These are phyloP conservation scores for Prunella fulvescens DNA, from an alignment of 2,113 vertebrate species.

Conservation along the genomic window DNA sequence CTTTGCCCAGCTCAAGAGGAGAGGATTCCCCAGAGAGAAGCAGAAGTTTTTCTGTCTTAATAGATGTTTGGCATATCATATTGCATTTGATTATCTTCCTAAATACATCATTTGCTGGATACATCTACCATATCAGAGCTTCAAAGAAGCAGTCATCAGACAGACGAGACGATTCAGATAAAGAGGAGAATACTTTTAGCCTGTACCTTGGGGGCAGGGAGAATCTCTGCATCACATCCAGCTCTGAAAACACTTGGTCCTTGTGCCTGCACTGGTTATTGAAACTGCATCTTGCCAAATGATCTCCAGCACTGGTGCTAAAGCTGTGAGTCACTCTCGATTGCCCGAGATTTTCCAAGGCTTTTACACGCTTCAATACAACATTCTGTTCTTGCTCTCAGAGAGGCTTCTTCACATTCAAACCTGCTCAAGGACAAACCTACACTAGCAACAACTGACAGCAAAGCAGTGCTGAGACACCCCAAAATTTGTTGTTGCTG, in stretches of 20 bases:
- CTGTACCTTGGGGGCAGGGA: neutral
- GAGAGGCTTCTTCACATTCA: constrained; percentile 43
- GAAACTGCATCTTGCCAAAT: neutral
- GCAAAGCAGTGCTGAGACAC: neutral
- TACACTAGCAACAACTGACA: neutral
- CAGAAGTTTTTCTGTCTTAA: neutral
- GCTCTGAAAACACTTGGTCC: neutral
- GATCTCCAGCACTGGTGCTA: neutral
- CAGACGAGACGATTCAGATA: neutral
- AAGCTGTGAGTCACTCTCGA: neutral
- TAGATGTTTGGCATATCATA: neutral
- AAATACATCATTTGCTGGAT: neutral
- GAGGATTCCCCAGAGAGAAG: neutral
- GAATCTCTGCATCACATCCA: neutral
- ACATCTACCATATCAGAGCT: neutral
- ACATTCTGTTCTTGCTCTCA: neutral
- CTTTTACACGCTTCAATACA: neutral
- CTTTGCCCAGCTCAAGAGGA: neutral
- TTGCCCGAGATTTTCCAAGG: neutral
- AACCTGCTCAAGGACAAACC: constrained; percentile 56
- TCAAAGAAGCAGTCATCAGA: neutral
- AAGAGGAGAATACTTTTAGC: neutral
- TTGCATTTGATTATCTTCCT: neutral
- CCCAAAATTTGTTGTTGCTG: neutral
- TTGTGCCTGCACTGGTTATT: neutral